Evolutionary conservation across 2,113 vertebrate species (phyloP), one percentile per base, ranked within the genome.

Genomic region (Coreoperca whiteheadi): DNA sequence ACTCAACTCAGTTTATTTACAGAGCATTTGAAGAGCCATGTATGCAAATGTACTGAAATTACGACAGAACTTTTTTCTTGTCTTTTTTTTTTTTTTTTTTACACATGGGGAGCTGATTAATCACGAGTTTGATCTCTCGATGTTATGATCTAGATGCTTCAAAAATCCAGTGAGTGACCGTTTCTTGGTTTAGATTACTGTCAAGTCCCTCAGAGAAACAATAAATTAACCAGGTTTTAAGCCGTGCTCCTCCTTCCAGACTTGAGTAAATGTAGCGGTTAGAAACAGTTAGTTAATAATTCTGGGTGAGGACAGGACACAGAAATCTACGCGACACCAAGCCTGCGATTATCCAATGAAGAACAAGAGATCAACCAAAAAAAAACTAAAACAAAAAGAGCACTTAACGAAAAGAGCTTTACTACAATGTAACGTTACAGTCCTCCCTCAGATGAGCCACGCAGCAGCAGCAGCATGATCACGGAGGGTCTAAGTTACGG

Each of bases 1-100:
- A 93, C 88, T 90, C 87, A 93, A 92, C 93, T 92, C 85, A 89
- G 72, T 93, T 94, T 94, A 94, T 93, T 94, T 91, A 93, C 93
- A 94, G 92, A 88, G 89, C 85, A 82, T 82, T 89, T 92, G 85
- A 90, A 92, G 91, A 94, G 87, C 86, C 86, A 91, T 87, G 69
- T 91, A 85, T 90, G 86, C 88, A 92, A 90, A 91, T 83, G 83
- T 73, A 79, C 89, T 88, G 85, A 88, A 89, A 84, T 88, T 59
- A 87, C 85, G 41, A 87, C 80, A 91, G 70, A 90, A 88, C 69
- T 85, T 41, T 75, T 68, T 67, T 39, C 75, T 83, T 61, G 34
- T 75, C 48, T 15, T 57, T 30, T 46, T 28, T 70, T 66, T 68
- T 67, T 39, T 15, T 57, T 30, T 46, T 28, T 70, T 66, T 74